These are phyloP conservation scores for Danio rerio DNA, from an alignment of 2,113 vertebrate genomes.

Conservation along the genomic window GRCz12tu NC_133196.1:46175501-46176000, in stretches of 20 bases:
- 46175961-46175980: background rate
- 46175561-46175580: conserved; percentile 8
- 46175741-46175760: background rate
- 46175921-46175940: conserved; percentile 1
- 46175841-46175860: background rate
- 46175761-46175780: conserved; percentile 14
- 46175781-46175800: conserved; percentile 13
- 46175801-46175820: background rate
- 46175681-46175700: conserved; percentile 66
- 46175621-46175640: conserved; percentile 66
- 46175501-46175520: conserved; percentile 6
- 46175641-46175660: conserved; percentile 33
- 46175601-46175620: conserved; percentile 64
- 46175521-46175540: conserved; percentile 67
- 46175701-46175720: conserved; percentile 11
- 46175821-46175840: background rate
- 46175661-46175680: conserved; percentile 65
- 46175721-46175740: background rate
- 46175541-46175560: conserved; percentile 58
- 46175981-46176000: background rate
- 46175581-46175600: conserved; percentile 2
- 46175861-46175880: background rate
- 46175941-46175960: background rate
- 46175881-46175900: background rate
- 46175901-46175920: background rate